Base-by-base conservation (phyloP, 2,797 vertebrate species). In the Tragopan temminckii region DNA sequence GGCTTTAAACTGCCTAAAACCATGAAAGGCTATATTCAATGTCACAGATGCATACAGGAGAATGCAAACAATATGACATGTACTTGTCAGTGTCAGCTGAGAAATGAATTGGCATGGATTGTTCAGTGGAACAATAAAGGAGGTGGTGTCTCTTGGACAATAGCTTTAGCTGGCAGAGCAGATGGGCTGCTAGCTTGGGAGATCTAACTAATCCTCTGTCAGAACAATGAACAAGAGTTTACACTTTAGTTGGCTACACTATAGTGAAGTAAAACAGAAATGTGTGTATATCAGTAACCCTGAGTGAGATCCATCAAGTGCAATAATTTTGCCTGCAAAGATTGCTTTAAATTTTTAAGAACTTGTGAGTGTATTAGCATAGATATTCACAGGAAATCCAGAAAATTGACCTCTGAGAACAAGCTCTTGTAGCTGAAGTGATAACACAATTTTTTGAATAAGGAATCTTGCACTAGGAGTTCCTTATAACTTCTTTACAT, bases 21-120 rank as follows among this genome's bases (percentile, higher is more conserved):
- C 14, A 3, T 94, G 89, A 94, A 95, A 95, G 90, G 62, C 89
- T 94, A 45, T 89, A 95, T 96, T 96, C 83, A 94, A 0, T 89
- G 88, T 90, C 89, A 86, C 90, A 94, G 90, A 91, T 94, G 93
- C 88, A 70, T 79, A 64, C 46, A 1, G 81, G 85, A 97, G 80
- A 94, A 93, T 88, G 81, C 80, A 67, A 78, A 70, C 0, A 63
- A 75, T 69, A 76, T 90, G 92, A 93, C 95, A 93, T 88, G 95
- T 93, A 85, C 92, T 96, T 95, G 92, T 95, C 94, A 95, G 90
- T 95, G 92, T 95, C 93, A 93, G 90, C 81, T 72, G 88, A 93
- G 91, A 91, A 90, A 79, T 94, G 82, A 90, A 66, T 88, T 95
- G 95, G 93, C 93, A 62, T 83, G 79, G 63, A 92, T 83, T 94